Conservation (phyloP, 2,888 invertebrate species). For the Agriopis marginaria region DNA sequence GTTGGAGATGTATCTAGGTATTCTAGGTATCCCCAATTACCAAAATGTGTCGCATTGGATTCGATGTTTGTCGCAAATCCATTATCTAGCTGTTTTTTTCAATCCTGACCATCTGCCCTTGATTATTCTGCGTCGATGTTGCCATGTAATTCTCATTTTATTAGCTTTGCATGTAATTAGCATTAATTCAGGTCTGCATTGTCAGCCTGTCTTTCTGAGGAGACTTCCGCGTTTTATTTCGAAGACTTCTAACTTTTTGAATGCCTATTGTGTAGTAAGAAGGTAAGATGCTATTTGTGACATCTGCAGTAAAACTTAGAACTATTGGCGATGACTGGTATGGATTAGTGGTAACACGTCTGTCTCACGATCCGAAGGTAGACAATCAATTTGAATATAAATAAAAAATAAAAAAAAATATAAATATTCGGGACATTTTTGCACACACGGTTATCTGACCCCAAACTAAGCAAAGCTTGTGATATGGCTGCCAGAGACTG, state of each 20-base stretch:
- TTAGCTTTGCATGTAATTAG: constrained; percentile 39
- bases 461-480: too few relatives aligned
- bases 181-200: constrained; percentile 39
- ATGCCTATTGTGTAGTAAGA: constrained; percentile 18
- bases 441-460: too few relatives aligned
- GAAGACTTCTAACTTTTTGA: constrained; percentile 16
- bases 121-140: constrained; percentile 5
- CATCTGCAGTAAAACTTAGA: background rate
- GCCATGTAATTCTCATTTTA: constrained; percentile 38
- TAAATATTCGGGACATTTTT: too few relatives aligned
- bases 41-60: too few relatives aligned
- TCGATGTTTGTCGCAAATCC: background rate
- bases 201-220: constrained; percentile 26
- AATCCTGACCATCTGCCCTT: background rate
- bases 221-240: constrained; percentile 38
- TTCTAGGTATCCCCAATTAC: too few relatives aligned
- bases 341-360: too few relatives aligned
- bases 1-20: too few relatives aligned
- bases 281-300: background rate
- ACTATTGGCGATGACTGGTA: background rate
- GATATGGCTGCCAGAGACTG: too few relatives aligned
- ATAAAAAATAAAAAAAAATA: too few relatives aligned
- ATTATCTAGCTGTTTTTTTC: background rate
- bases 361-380: too few relatives aligned
- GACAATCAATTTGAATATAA: too few relatives aligned